These are phyloP conservation scores for Lontra canadensis DNA, from an alignment of 2,113 vertebrate genomes.

Conservation along the genomic window DNA sequence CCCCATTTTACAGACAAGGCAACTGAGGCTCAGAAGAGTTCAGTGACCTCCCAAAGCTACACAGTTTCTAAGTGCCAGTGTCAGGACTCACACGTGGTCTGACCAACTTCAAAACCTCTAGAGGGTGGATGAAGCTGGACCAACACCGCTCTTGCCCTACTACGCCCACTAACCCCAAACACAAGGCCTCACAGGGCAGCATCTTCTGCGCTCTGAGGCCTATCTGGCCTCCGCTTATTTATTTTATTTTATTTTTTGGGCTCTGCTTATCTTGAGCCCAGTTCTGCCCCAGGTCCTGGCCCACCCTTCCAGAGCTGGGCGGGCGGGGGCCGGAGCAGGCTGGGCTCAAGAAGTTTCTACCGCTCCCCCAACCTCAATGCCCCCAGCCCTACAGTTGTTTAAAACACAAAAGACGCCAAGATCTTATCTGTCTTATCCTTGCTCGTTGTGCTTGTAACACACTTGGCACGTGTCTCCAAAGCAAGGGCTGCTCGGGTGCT, in stretches of 20 bases:
- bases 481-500: background rate
- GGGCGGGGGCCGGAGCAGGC: background rate
- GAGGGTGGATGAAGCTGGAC: background rate
- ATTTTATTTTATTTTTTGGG: background rate
- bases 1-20: conserved; percentile 23
- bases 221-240: background rate
- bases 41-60: background rate
- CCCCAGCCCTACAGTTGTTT: background rate
- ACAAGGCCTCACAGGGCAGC: background rate
- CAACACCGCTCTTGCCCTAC: background rate
- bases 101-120: background rate
- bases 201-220: background rate
- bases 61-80: background rate
- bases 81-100: background rate
- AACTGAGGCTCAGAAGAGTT: background rate
- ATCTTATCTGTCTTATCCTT: background rate
- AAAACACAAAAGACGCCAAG: background rate
- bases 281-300: background rate
- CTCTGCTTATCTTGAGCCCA: background rate
- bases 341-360: background rate
- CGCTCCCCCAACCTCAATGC: background rate
- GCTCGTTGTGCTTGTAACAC: background rate
- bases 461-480: background rate
- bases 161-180: background rate
- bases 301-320: background rate